These are phyloP conservation scores for Ganaspis brasiliensis DNA, from an alignment of 2,888 invertebrate species.

Conservation along the genomic window DNA sequence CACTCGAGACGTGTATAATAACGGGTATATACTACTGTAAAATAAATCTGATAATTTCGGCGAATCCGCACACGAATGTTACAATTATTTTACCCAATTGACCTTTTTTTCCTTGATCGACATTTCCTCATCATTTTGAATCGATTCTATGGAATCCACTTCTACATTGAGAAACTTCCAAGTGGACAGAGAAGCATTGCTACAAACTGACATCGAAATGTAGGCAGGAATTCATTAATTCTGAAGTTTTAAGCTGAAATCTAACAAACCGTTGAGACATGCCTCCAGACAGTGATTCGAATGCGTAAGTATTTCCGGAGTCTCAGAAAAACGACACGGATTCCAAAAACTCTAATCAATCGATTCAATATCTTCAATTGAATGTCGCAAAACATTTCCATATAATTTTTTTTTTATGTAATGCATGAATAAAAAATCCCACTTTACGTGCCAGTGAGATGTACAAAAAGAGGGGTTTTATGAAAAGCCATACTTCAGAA, in stretches of 20 bases:
- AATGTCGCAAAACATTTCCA: too few relatives aligned
- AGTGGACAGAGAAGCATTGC: slow-evolving; percentile 20
- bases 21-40: slow-evolving; percentile 41
- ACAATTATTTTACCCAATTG: slow-evolving; percentile 16
- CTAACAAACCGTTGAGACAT: slow-evolving; percentile 15
- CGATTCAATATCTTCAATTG: slow-evolving; percentile 3
- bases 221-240: slow-evolving; percentile 33
- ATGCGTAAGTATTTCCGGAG: slow-evolving; percentile 3
- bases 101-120: neutral
- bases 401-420: too few relatives aligned
- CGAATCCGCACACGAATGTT: slow-evolving; percentile 29
- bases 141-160: slow-evolving; percentile 22
- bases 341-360: neutral
- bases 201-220: slow-evolving; percentile 34
- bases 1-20: slow-evolving; percentile 36
- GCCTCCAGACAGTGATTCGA: neutral
- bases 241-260: slow-evolving; percentile 30
- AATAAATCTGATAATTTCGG: slow-evolving; percentile 34
- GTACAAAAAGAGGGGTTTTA: too few relatives aligned
- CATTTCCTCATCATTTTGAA: slow-evolving; percentile 5
- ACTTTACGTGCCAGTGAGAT: too few relatives aligned
- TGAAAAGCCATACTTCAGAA: too few relatives aligned
- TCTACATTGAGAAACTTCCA: slow-evolving; percentile 37
- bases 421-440: too few relatives aligned
- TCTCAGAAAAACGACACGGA: slow-evolving; percentile 8